Evolutionary conservation across 2,888 invertebrate species (phyloP).

Genomic region (Nasonia oneida): DNA sequence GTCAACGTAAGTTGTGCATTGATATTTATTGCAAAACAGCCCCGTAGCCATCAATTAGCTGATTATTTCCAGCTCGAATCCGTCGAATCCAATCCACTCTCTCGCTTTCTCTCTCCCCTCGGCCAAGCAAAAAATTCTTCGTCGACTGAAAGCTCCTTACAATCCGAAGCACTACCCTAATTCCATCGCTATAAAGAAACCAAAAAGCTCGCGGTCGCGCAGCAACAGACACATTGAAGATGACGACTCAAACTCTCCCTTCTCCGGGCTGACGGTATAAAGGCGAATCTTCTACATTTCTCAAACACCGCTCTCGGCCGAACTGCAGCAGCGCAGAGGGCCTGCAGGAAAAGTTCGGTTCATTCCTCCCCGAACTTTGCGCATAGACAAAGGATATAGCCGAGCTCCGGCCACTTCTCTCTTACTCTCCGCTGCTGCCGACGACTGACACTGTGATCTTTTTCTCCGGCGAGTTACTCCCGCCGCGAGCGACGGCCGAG

Average conservation of each 20-base stretch:
- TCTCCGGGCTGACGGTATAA: not conserved
- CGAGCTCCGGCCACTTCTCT: not conserved
- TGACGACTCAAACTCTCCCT: not conserved
- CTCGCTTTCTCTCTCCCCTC: not conserved
- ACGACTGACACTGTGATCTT: slow-evolving; percentile 12
- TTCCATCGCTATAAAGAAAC: not conserved
- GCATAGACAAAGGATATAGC: not conserved
- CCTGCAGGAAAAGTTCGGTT: not conserved
- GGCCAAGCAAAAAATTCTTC: not conserved
- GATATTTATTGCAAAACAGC: not conserved
- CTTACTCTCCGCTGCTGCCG: not conserved
- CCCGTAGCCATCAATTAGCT: not conserved
- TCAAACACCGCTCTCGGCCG: not conserved
- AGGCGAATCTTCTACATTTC: not conserved
- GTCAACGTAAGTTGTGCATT: not conserved
- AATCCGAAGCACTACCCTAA: not conserved
- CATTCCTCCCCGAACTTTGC: slow-evolving; percentile 10
- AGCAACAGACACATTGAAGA: not conserved
- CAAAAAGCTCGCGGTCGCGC: not conserved
- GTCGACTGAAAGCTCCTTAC: not conserved
- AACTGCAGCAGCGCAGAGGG: not conserved
- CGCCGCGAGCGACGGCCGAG: not conserved
- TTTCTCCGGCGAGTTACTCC: not conserved
- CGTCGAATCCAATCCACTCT: not conserved
- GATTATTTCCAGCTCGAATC: not conserved